Base-by-base conservation (phyloP, 2,888 invertebrate genomes). In the Sinelater perroti region DNA sequence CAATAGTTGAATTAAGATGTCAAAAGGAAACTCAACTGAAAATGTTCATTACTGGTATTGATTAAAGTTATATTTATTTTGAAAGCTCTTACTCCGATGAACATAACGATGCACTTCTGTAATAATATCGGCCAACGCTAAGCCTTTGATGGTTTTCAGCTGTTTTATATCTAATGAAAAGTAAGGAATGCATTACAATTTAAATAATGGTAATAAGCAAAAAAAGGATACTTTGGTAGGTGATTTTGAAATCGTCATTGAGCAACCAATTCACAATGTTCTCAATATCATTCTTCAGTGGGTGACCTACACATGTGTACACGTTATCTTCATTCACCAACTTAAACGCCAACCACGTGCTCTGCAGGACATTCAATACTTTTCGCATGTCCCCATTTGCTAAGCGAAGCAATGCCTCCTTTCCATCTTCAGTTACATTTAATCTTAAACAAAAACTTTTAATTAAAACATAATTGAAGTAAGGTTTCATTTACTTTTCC, bases 371-470 rank as follows among this genome's bases (percentile, higher is more conserved):
- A 79, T 99, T 99, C 14, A 99, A 79, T 0, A 97, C 95, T 77
- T 93, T 94, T 66, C 99, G 85, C 99, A 99, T 99, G 79, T 99
- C 99, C 7, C 99, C 99, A 56, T 90, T 90, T 0, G 97, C 92
- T 1, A 99, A 81, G 0, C 90, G 89, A 61, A 97, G 82, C 2
- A 99, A 77, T 0, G 98, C 97, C 66, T 91, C 85, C 74, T 91
- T 88, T 0, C 97, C 99, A 80, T 93, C 93, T 60, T 93, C 90
- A 0, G 90, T 88, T 17, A 93, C 87, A 59, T 85, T 85, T 4
- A 97, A 84, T n/a, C 93, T 95, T 71, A 4, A 79, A 76, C 58
- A 60, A 59, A 49, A 31, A 10, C 18, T 51, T n/a, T n/a, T n/a
- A n/a, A n/a, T n/a, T n/a, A n/a, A n/a, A n/a, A n/a, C n/a, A 30